Base-by-base conservation (phyloP, 2,888 invertebrate species). In the Dioctria rufipes region DNA sequence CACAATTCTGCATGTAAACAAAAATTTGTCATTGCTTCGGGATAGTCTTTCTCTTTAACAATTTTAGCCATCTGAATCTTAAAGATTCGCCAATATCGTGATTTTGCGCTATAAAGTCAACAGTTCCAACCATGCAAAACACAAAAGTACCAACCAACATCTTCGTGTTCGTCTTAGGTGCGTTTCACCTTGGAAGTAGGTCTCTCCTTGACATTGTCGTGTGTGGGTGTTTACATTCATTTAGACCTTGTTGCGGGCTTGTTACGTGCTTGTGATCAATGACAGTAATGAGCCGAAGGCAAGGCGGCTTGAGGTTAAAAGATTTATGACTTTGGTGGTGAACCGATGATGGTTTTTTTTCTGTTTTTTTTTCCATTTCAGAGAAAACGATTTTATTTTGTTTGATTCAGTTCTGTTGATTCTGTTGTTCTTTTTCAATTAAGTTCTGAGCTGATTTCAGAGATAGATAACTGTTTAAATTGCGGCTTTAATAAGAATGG, bases 131-230 rank as follows among this genome's bases (percentile, higher is more conserved):
- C 54, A 11, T 25, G 25, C 25, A 25, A 25, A 2, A 25, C 25
- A 25, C 25, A 25, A 25, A 25, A 25, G 25, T 25, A 25, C 25
- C 25, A 25, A 25, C 25, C 25, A 25, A 25, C 25, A 25, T 25
- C 25, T 25, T 25, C 25, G 25, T 25, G 25, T 25, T 54, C 9
- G 49, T 46, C 49, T 54, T 54, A n/a, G 11, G 4, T 54, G 11
- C 25, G 25, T 11, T 54, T 54, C 42, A 51, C 37, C 51, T 1
- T 58, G 67, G 67, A 81, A 81, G 80, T 81, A 77, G 81, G 81
- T 81, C 81, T 81, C 67, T 80, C 80, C 80, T 80, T 81, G 81
- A 81, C 81, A 80, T 81, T 80, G 73, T 54, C n/a, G 73, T 58
- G 25, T 25, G 78, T 81, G 65, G 51, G 69, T 69, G 69, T 69